Base-by-base conservation (phyloP, 2,888 invertebrate species). In the Sinopyrophorus schimmeli region DNA sequence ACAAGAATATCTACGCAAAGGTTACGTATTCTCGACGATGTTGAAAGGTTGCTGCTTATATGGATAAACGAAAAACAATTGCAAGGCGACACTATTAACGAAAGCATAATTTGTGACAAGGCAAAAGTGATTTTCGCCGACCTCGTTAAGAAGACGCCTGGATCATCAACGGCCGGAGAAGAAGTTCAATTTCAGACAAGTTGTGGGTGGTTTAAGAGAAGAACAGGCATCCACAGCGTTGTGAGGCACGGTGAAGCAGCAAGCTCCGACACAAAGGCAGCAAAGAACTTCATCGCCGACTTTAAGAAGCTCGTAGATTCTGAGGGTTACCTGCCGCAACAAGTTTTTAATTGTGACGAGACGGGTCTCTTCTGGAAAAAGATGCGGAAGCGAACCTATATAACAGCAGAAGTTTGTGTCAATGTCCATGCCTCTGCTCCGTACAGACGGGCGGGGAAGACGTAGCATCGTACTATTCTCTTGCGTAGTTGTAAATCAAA, bases 51-150 rank as follows among this genome's bases (percentile, higher is more conserved):
- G 46, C 47, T 53, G 17, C 21, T 52, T 2, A 35, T 43, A 38
- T 54, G 54, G 54, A 52, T 56, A 43, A 54, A 48, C 31, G 52
- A 57, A 40, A 54, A 50, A 21, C 49, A 54, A 40, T 31, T 39
- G 15, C 26, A 23, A 47, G 47, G 46, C 21, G 46, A 47, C 44
- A 47, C 30, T 31, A 17, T 32, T 2, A 34, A n/a, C 34, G 11
- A 18, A 10, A 34, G 14, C 11, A 3, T 34, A 2, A 34, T 34
- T 51, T 53, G 52, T 41, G 38, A 47, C 46, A 51, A 55, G 42
- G 57, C 50, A 31, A 46, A 38, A 37, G 38, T 10, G 7, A 34
- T 57, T 5, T 38, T 44, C 35, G 42, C 37, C 7, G 51, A 57
- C 27, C 32, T 57, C 20, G 16, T 50, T 23, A 52, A 20, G 7